Percentiles rank a stretch among this genome's conserved stretches.
These are phyloP conservation scores for Argentina silus DNA, from an alignment of 2,797 vertebrate species.

Conservation along the genomic window DNA sequence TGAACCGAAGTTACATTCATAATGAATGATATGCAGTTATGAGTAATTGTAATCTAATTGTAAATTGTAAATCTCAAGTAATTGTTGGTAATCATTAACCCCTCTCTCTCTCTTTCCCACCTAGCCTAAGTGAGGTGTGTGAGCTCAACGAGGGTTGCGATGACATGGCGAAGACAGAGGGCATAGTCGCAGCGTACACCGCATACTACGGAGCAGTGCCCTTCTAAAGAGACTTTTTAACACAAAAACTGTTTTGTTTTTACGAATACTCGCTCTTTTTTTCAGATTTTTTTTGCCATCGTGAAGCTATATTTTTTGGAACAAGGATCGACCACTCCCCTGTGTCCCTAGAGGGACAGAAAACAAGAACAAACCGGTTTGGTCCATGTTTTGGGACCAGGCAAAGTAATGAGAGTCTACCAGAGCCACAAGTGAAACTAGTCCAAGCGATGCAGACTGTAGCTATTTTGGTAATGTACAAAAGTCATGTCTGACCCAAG, in stretches of 20 bases:
- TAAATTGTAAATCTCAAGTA: too few species aligned
- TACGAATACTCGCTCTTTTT: slow-evolving; percentile 9
- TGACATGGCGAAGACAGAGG: slow-evolving; percentile 82
- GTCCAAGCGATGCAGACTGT: not conserved
- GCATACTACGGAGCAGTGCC: slow-evolving; percentile 78
- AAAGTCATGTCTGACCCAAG: slow-evolving; percentile 37
- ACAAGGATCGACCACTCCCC: slow-evolving; percentile 36
- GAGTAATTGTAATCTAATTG: too few species aligned
- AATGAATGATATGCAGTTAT: too few species aligned
- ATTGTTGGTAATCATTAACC: too few species aligned
- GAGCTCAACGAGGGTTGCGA: slow-evolving; percentile 82
- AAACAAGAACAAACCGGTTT: slow-evolving; percentile 13
- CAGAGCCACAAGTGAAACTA: slow-evolving; percentile 31
- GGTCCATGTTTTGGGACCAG: slow-evolving; percentile 31
- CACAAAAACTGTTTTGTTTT: slow-evolving; percentile 29
- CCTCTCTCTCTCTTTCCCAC: slow-evolving; percentile 6
- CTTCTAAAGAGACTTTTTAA: slow-evolving; percentile 54
- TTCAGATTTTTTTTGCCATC: slow-evolving; percentile 12
- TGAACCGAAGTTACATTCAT: too few species aligned
- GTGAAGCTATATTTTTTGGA: not conserved
- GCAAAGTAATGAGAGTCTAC: slow-evolving; percentile 22
- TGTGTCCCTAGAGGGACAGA: slow-evolving; percentile 32
- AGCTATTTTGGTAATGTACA: slow-evolving; percentile 21
- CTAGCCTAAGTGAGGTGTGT: slow-evolving; percentile 83
- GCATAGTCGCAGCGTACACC: slow-evolving; percentile 82